Evolutionary conservation across 1,140 invertebrate species (phyloP), one percentile per base, ranked within the genome.

Genomic region (Caerostris darwini): DNA sequence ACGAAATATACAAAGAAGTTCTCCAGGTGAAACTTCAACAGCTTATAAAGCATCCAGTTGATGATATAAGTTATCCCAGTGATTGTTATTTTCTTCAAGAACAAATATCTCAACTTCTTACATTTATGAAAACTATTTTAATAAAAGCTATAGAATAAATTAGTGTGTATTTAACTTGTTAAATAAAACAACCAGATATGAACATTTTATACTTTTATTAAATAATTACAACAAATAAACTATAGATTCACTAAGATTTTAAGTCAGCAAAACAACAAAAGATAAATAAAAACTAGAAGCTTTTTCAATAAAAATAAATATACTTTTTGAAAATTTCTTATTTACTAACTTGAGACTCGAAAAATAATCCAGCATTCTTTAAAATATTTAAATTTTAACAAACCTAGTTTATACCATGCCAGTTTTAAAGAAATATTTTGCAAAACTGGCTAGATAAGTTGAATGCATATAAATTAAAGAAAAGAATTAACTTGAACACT

Each of bases 61-160:
- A 58, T 34, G 17, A 57, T 14, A 19, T 64, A 64, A 64, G 50
- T 34, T 50, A 54, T 81, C 10, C 50, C 34, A n/a, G 0, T 88
- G 86, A 67, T 53, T 67, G 54, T 88, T 88, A 58, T 88, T 17
- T 53, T 64, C 59, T 64, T 67, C 58, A 88, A 53, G 10, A 53
- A 64, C 61, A 64, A 64, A 67, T 88, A 67, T 17, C 8, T 53
- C 58, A 67, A 34, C 19, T 88, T 7, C 14, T 67, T n/a, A 6
- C 7, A 12, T 54, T 67, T 17, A n/a, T 5, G 14, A 53, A 67
- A 61, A n/a, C 59, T 14, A 88, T 88, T 88, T 54, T 88, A 88
- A 88, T 67, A 50, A 88, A 88, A 64, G 59, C 59, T 88, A 64
- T 67, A 59, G 7, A 64, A 88, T 88, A 54, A 67, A 77, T 77